Percentiles rank a stretch among this genome's conserved stretches.
Conservation (phyloP, 2,888 invertebrate genomes). For the Candidula unifasciata region DNA sequence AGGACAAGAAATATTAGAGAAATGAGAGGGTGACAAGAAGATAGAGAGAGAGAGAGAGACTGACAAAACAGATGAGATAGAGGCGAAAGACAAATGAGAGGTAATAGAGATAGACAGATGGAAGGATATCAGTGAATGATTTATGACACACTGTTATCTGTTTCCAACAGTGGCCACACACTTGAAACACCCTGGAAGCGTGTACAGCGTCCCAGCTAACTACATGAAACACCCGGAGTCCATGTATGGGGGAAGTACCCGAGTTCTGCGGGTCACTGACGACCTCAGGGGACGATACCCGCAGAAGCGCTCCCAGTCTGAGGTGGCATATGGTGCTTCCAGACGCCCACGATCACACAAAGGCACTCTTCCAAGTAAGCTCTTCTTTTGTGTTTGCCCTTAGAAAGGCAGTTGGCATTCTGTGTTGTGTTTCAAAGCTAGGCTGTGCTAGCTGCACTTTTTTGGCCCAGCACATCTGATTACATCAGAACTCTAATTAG, state of each 20-base stretch:
- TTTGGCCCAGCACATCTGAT: too few relatives aligned
- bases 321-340: conserved; percentile 60
- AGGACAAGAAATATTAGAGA: too few relatives aligned
- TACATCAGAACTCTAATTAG: too few relatives aligned
- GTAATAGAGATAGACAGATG: neutral
- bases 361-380: conserved; percentile 70
- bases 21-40: too few relatives aligned
- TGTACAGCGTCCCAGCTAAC: conserved; percentile 67
- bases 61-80: too few relatives aligned
- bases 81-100: too few relatives aligned
- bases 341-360: conserved; percentile 58
- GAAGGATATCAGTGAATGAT: neutral
- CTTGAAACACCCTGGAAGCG: conserved; percentile 65
- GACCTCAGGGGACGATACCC: conserved; percentile 70
- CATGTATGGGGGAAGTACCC: conserved; percentile 61
- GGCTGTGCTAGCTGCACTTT: too few relatives aligned
- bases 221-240: conserved; percentile 62
- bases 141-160: neutral
- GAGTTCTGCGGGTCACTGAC: conserved; percentile 68
- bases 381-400: neutral
- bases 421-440: too few relatives aligned
- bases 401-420: too few relatives aligned
- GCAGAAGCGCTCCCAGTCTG: conserved; percentile 64
- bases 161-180: conserved; percentile 63
- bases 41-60: too few relatives aligned